These are phyloP conservation scores for Psittacula cyanocephala DNA, from an alignment of 2,113 vertebrate species.

Conservation along the genomic window DNA sequence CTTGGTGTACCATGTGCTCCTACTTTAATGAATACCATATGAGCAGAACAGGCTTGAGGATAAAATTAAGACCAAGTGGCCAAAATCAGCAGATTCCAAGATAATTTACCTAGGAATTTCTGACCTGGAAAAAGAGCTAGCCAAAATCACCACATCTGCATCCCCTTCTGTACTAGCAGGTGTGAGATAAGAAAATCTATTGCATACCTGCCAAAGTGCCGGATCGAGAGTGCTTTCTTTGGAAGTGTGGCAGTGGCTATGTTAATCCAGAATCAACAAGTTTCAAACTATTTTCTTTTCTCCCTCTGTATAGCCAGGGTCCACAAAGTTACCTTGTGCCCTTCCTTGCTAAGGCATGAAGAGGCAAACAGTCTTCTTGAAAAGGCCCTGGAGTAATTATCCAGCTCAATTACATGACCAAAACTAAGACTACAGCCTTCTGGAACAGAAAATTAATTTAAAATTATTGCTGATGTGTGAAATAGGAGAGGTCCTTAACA, in stretches of 20 bases:
- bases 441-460: background rate
- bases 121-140: background rate
- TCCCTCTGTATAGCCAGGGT: background rate
- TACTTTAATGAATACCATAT: background rate
- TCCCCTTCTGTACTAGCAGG: background rate
- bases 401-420: background rate
- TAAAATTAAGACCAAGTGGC: background rate
- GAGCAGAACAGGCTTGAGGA: background rate
- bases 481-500: background rate
- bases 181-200: background rate
- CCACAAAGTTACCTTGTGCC: background rate
- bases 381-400: background rate
- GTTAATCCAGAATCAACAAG: background rate
- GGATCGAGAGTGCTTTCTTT: background rate
- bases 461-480: background rate
- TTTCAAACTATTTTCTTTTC: background rate
- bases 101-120: background rate
- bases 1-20: background rate
- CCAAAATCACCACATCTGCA: background rate
- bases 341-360: background rate
- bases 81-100: background rate
- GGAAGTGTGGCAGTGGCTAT: background rate
- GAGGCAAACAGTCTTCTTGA: background rate
- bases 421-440: background rate
- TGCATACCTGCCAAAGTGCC: accelerated